Evolutionary conservation across 2,888 invertebrate genomes (phyloP).

Genomic region (Venusia cambrica): DNA sequence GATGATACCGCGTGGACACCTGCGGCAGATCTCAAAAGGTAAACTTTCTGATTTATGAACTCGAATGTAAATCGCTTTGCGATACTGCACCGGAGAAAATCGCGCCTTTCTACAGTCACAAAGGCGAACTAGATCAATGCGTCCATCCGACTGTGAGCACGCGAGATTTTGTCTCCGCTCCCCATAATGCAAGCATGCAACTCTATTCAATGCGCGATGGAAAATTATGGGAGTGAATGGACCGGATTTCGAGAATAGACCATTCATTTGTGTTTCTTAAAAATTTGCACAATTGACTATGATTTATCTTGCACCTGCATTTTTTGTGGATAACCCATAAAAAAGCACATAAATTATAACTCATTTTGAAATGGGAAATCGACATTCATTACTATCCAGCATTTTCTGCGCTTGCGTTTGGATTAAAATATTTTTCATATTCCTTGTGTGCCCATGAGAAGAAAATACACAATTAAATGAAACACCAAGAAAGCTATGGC

Average conservation of each 20-base stretch:
- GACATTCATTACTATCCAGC: too few relatives aligned
- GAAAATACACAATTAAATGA: neutral
- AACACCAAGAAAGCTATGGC: constrained; percentile 9
- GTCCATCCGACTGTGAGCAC: constrained; percentile 47
- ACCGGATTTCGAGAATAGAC: constrained; percentile 38
- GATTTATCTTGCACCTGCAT: constrained; percentile 32
- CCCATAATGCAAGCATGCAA: constrained; percentile 43
- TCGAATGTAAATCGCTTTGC: constrained; percentile 46
- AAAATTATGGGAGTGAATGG: constrained; percentile 39
- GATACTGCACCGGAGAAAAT: constrained; percentile 60
- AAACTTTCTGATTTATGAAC: constrained; percentile 61
- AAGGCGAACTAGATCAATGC: constrained; percentile 53
- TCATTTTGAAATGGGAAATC: constrained; percentile 1
- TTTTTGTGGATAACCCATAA: constrained; percentile 15
- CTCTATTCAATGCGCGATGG: constrained; percentile 25
- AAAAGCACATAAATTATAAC: constrained; percentile 1
- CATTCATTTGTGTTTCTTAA: constrained; percentile 34
- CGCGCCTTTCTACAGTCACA: constrained; percentile 53
- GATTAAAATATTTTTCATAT: constrained; percentile 2
- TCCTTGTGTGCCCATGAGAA: neutral
- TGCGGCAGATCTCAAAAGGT: constrained; percentile 49
- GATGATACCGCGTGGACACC: constrained; percentile 54
- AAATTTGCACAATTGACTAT: constrained; percentile 48
- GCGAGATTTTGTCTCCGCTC: constrained; percentile 47
- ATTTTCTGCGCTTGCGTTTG: too few relatives aligned